Base-by-base conservation (phyloP, 2,888 invertebrate genomes). In the Patella depressa region DNA sequence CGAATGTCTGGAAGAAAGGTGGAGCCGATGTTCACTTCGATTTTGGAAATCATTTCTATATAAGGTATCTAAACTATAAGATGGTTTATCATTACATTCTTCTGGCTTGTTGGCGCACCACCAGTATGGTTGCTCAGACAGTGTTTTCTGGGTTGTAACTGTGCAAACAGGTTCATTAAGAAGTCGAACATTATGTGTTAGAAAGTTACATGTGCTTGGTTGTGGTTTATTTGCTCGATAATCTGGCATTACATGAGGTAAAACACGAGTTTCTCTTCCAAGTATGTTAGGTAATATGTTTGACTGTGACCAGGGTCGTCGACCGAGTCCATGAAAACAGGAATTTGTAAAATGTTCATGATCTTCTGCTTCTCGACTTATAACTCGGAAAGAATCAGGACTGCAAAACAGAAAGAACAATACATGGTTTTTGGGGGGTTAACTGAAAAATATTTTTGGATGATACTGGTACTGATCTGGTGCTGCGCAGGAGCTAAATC, bases 161-260 rank as follows among this genome's bases (percentile, higher is more conserved):
- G 86, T 84, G 81, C 90, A 90, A 19, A 90, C 84, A 17, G 90
- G 91, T 72, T 89, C 90, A 82, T 89, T 89, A 65, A 91, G 80
- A 9, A 88, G 80, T 29, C 85, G 78, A 3, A 89, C 90, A 85
- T 91, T 88, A 57, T 88, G 85, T n/a, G 88, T 78, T 9, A 91
- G 81, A 82, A 90, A 90, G 14, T 85, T 85, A 78, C 88, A 89
- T 15, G 82, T 81, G 11, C 76, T 79, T n/a, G 89, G 87, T 74
- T 89, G 89, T 9, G 90, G 90, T 54, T 85, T 83, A 79, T 91
- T 81, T 29, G 81, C 80, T 75, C 89, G 76, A 75, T 81, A 81
- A 75, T 88, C 88, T 55, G 76, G 24, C 2, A 80, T 75, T 9
- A 75, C 17, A 24, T 77, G 54, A n/a, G 84, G 80, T 34, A 85